phyloP scores from a whole-genome alignment of 1,140 invertebrate species.

The Aphaenogaster rudis region DNA sequence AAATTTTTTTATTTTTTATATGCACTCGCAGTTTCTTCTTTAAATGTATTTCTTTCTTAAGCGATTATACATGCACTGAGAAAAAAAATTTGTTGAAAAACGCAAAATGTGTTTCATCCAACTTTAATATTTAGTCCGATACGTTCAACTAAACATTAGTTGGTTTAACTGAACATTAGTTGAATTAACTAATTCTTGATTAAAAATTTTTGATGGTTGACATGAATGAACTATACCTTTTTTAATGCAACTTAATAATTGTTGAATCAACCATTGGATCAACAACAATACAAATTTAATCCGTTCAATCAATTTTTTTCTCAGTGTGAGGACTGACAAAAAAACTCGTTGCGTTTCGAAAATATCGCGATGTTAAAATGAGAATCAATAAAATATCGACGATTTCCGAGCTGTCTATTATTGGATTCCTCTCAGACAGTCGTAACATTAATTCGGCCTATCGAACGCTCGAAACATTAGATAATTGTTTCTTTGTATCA shows the following conservation, averaged over 20 bases:
- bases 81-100: too few relatives aligned
- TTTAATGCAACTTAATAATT: too few relatives aligned
- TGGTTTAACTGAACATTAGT: too few relatives aligned
- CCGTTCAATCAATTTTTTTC: too few relatives aligned
- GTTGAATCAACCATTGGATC: too few relatives aligned
- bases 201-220: too few relatives aligned
- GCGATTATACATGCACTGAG: not conserved
- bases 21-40: not conserved
- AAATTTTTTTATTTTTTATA: not conserved
- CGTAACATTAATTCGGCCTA: not conserved
- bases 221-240: too few relatives aligned
- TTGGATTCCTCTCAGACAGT: constrained; percentile 39
- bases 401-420: constrained; percentile 38
- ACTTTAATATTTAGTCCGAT: too few relatives aligned
- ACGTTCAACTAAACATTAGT: too few relatives aligned
- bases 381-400: constrained; percentile 35
- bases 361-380: not conserved
- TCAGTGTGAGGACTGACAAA: not conserved
- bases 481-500: constrained; percentile 23
- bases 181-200: too few relatives aligned
- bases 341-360: not conserved
- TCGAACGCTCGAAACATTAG: constrained; percentile 3
- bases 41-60: not conserved
- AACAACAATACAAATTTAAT: too few relatives aligned
- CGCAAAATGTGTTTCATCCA: too few relatives aligned